These are phyloP conservation scores for Accipiter virgatus DNA, from an alignment of 2,113 vertebrate genomes.

Conservation along the genomic window DNA sequence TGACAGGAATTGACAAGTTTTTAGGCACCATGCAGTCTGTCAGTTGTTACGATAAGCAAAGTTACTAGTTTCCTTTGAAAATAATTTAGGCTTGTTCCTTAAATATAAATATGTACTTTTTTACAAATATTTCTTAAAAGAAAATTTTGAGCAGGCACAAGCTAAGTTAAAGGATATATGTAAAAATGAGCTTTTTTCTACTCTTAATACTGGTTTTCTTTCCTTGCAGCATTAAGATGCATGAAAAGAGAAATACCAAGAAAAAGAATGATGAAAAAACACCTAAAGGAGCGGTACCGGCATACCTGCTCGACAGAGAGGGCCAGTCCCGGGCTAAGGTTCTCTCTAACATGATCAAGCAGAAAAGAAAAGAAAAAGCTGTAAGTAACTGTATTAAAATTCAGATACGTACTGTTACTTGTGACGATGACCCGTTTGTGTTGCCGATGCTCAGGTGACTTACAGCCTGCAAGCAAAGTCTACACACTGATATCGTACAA, in stretches of 20 bases:
- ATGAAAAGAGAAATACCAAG: conserved; percentile 94
- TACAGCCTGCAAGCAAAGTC: neutral
- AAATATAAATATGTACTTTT: neutral
- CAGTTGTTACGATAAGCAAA: neutral
- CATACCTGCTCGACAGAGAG: conserved; percentile 94
- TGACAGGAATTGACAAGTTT: neutral
- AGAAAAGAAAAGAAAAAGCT: conserved; percentile 98
- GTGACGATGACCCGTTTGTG: neutral
- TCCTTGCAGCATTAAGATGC: conserved; percentile 91
- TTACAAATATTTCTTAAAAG: neutral
- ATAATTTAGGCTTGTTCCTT: neutral
- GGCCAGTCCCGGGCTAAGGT: conserved; percentile 93
- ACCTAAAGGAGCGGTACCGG: conserved; percentile 92
- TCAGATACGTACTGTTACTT: neutral
- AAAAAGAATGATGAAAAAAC: conserved; percentile 95
- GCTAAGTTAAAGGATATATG: neutral
- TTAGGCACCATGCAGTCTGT: neutral
- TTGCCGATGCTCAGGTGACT: neutral
- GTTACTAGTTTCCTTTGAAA: neutral
- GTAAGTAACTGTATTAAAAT: conserved; percentile 77
- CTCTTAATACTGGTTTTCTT: neutral
- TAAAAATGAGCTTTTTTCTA: neutral
- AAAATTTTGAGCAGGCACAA: neutral
- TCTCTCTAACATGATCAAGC: conserved; percentile 99
- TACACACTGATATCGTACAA: neutral